These are phyloP conservation scores for Cyanoderma ruficeps DNA, from an alignment of 2,113 vertebrate genomes.

Conservation along the genomic window DNA sequence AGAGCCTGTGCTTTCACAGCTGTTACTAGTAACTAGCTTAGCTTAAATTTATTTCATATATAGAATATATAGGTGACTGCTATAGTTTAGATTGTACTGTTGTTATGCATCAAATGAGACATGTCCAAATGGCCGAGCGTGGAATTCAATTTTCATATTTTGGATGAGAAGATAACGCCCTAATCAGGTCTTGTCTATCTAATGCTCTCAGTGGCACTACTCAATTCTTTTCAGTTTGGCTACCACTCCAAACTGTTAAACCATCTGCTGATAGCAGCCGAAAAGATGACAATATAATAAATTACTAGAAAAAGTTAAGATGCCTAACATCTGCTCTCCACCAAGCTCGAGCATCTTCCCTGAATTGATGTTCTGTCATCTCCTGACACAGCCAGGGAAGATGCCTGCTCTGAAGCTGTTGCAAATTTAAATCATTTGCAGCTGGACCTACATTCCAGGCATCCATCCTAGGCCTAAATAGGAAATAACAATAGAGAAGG, in stretches of 20 bases:
- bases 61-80: background rate
- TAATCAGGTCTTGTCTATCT: background rate
- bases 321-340: constrained; percentile 37
- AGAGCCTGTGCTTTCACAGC: constrained; percentile 49
- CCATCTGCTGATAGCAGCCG: constrained; percentile 25
- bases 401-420: constrained; percentile 8
- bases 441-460: background rate
- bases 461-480: background rate
- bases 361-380: background rate
- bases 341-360: background rate
- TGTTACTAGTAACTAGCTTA: constrained; percentile 60
- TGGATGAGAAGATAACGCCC: constrained; percentile 5
- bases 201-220: background rate
- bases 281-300: constrained; percentile 46
- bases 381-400: background rate
- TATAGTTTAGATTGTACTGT: background rate
- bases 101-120: background rate
- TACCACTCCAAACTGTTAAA: constrained; percentile 28
- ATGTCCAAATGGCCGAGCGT: background rate
- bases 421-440: background rate
- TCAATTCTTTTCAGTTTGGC: constrained; percentile 29
- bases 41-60: constrained; percentile 34
- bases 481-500: background rate
- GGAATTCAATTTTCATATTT: background rate
- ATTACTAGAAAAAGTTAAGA: constrained; percentile 43